Percentiles rank a stretch among this genome's conserved stretches.
Conservation (phyloP, 2,888 invertebrate species). For the Netelia inedita region DNA sequence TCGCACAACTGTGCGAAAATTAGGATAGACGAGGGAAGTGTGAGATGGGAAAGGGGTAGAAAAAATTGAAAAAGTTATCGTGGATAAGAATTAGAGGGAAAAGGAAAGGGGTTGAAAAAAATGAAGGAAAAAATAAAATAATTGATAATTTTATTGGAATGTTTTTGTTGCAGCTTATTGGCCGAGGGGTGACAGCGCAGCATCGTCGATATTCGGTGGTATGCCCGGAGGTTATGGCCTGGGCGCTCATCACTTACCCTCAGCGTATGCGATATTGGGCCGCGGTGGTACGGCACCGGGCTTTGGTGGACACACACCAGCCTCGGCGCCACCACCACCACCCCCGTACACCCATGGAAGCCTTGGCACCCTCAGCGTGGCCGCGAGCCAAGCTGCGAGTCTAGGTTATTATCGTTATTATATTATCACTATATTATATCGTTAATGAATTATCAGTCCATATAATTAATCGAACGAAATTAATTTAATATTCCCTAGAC, state of each 20-base stretch:
- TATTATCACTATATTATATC: constrained; percentile 1
- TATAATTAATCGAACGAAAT: background rate
- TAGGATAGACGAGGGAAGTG: too few relatives aligned
- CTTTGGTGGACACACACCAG: constrained; percentile 81
- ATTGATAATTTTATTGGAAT: constrained; percentile 12
- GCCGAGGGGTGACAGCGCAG: constrained; percentile 88
- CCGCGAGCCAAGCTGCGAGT: constrained; percentile 94
- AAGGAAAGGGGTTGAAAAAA: background rate
- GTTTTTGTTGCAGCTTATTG: constrained; percentile 89
- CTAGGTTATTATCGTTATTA: constrained; percentile 87
- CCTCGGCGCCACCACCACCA: constrained; percentile 82
- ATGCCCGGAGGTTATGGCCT: constrained; percentile 84
- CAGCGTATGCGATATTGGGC: constrained; percentile 84
- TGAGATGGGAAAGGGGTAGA: too few relatives aligned
- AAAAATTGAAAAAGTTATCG: too few relatives aligned
- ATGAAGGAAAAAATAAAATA: constrained; percentile 9
- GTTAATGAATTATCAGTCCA: background rate
- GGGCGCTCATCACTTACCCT: constrained; percentile 84
- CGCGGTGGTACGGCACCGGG: constrained; percentile 81
- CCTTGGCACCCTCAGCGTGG: constrained; percentile 91
- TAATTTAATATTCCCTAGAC: too few relatives aligned
- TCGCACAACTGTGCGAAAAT: too few relatives aligned
- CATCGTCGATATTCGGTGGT: constrained; percentile 83
- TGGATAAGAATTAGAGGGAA: constrained; percentile 1
- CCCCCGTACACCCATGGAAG: constrained; percentile 84